Base-by-base conservation (phyloP, 2,113 vertebrate genomes). In the Nycticebus coucang region DNA sequence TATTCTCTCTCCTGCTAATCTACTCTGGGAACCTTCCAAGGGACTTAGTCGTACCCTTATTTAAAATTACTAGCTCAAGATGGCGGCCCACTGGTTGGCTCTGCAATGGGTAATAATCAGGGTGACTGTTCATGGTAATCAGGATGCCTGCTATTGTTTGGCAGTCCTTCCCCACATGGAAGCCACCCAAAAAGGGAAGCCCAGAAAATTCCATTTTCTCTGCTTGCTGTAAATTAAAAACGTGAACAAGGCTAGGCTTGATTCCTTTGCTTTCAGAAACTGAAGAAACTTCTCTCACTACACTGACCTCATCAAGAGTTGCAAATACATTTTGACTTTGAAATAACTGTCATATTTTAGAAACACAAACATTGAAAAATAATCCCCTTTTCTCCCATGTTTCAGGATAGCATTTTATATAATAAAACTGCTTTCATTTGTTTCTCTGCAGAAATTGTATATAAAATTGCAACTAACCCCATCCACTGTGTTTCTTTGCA, bases 381-480 rank as follows among this genome's bases (percentile, higher is more conserved):
- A 91, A 95, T 71, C 69, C 10, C 33, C 30, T 83, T 88, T 95
- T 86, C 83, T 97, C 89, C 72, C 84, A 41, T 78, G 50, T 91
- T 92, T 91, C 71, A 94, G 72, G 41, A 28, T 92, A 79, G 69
- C 18, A 86, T 83, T 97, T 95, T 96, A 95, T 92, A 78, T 97
- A 95, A 95, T 82, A 93, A 95, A 94, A 90, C 45, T 89, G 57
- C n/a, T 92, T 96, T 45, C 45, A 9, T 50, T 93, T 96, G 83
- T 93, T 97, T 96, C 68, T 66, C 24, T 75, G 53, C 83, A 89
- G 93, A 96, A 97, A 95, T 71, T 93, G 2, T 89, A 95, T 59
- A 82, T 95, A 93, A 97, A 94, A 91, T 91, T 94, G 84, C 78
- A 95, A 94, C 81, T 95, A 95, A 96, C 94, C 64, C 79, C 68